Conservation (phyloP, 2,888 invertebrate genomes). For the Arenicola marina region DNA sequence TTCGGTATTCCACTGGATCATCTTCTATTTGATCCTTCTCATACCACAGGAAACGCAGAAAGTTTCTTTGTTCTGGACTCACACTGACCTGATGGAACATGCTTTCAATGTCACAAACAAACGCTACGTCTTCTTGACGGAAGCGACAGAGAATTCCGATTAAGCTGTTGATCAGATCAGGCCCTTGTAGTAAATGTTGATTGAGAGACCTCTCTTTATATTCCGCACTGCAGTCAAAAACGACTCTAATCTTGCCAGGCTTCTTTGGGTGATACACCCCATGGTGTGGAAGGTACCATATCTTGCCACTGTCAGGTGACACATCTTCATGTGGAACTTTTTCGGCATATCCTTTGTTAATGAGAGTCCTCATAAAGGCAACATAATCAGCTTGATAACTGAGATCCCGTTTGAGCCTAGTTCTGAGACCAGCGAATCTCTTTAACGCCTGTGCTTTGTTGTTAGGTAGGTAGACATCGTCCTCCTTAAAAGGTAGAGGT, state of each 20-base stretch:
- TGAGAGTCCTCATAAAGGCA: too few species aligned
- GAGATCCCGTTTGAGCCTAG: too few species aligned
- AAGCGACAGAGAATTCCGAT: conserved; percentile 1
- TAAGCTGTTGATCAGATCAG: conserved; percentile 5
- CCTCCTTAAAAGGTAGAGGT: too few species aligned
- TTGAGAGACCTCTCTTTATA: not conserved
- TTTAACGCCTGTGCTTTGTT: too few species aligned
- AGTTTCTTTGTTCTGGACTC: not conserved
- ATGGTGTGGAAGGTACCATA: conserved; percentile 10
- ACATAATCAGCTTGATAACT: too few species aligned
- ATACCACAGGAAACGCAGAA: conserved; percentile 10
- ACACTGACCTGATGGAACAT: conserved; percentile 11
- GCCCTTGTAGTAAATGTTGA: conserved; percentile 1
- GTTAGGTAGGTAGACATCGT: too few species aligned
- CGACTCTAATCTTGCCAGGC: not conserved
- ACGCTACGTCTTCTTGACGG: conserved; percentile 4
- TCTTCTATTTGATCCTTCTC: not conserved
- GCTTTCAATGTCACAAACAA: conserved; percentile 3
- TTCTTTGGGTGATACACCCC: conserved; percentile 1
- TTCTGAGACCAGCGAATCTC: too few species aligned
- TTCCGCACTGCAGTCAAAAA: conserved; percentile 4
- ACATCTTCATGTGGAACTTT: too few species aligned
- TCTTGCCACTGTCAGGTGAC: too few species aligned
- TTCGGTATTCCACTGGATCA: not conserved
- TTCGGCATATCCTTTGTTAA: too few species aligned